Evolutionary conservation across 2,797 vertebrate genomes (phyloP).

Genomic region (Limosa lapponica): DNA sequence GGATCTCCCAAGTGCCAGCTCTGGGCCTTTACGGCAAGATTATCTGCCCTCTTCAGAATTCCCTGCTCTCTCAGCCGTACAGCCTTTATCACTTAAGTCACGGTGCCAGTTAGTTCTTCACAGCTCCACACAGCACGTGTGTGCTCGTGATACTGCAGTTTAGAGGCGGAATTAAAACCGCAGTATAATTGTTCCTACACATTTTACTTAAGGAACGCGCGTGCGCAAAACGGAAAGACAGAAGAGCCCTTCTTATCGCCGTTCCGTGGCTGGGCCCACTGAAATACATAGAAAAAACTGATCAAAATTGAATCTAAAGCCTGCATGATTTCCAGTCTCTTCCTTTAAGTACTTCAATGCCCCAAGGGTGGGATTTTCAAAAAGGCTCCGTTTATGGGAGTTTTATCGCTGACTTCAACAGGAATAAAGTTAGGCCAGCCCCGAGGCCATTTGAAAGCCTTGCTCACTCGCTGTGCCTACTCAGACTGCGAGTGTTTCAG

Average conservation of each 20-base stretch:
- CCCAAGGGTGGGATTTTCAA: conserved; percentile 41
- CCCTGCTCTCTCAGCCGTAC: accelerated
- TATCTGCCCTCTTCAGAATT: not conserved
- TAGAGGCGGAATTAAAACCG: not conserved
- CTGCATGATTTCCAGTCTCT: not conserved
- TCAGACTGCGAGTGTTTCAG: not conserved
- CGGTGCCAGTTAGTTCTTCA: not conserved
- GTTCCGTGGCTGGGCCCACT: not conserved
- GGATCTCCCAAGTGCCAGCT: conserved; percentile 4
- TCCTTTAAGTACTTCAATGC: conserved; percentile 19
- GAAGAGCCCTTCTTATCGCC: not conserved
- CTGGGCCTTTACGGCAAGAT: not conserved
- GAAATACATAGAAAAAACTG: not conserved
- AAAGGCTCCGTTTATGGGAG: conserved; percentile 23
- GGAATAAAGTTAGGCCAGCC: conserved; percentile 55
- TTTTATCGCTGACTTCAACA: conserved; percentile 43
- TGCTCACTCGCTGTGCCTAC: not conserved
- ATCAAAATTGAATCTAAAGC: conserved; percentile 51
- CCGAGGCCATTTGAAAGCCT: conserved; percentile 34
- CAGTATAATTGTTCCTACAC: not conserved
- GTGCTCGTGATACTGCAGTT: not conserved
- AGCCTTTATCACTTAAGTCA: not conserved
- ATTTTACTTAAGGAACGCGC: not conserved
- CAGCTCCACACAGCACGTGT: not conserved
- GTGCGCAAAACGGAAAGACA: not conserved